phyloP scores from a whole-genome alignment of 2,113 vertebrate genomes.

The Megalops atlanticus region DNA sequence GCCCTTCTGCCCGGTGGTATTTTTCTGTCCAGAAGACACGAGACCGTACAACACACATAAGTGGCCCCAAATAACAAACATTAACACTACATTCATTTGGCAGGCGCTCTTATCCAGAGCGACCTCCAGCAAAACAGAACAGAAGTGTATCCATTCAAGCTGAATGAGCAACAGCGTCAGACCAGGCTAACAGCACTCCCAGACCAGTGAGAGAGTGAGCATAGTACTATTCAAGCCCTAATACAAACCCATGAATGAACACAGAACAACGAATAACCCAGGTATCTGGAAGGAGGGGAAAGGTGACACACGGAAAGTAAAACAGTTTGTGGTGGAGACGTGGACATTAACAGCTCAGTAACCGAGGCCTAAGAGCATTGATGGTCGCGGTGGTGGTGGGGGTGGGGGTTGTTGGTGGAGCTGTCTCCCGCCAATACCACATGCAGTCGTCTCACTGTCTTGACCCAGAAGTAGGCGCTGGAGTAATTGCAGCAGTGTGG shows the following conservation, averaged over 20 bases:
- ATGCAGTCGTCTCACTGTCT: conserved; percentile 69
- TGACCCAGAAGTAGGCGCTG: conserved; percentile 64
- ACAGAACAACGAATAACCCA: no score
- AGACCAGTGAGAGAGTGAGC: no score
- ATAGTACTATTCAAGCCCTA: no score
- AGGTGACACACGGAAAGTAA: neutral
- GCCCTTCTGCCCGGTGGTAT: neutral
- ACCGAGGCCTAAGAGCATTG: neutral
- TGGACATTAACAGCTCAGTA: neutral
- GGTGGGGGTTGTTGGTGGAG: conserved; percentile 45
- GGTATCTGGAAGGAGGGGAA: neutral
- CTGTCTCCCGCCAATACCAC: conserved; percentile 53
- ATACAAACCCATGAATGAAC: no score
- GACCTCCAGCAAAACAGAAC: no score
- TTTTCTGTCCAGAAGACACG: neutral
- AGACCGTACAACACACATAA: neutral
- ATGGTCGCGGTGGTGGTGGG: conserved; percentile 25
- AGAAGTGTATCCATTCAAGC: no score
- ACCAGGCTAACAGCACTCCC: no score
- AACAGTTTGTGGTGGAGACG: neutral
- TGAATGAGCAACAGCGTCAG: no score
- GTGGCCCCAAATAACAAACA: no score
- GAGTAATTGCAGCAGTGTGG: conserved; percentile 71
- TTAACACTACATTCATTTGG: no score
- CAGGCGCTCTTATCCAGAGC: no score